Evolutionary conservation across 2,113 vertebrate species (phyloP), one percentile per base, ranked within the genome.

Genomic region (Electrona antarctica): DNA sequence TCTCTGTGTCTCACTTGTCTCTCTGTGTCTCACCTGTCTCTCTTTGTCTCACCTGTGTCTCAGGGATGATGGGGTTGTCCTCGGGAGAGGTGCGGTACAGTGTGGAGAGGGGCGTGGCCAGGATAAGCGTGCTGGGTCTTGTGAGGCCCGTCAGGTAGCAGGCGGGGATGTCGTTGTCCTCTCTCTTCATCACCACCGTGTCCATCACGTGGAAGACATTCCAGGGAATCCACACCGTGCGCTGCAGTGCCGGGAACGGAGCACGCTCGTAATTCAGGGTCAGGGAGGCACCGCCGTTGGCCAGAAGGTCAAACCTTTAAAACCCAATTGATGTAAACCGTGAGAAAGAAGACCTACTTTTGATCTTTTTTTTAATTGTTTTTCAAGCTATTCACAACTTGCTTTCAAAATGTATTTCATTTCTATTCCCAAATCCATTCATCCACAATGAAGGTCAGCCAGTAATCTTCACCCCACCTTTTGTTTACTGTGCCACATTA

Each of bases 11-110:
- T 82, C 93, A 98, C 98, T n/a, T n/a, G n/a, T n/a, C n/a, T n/a
- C n/a, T n/a, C 98, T 99, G 98, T 51, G 97, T 99, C 87, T 99
- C 98, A 0, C n/a, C n/a, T n/a, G n/a, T n/a, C n/a, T n/a, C n/a
- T n/a, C n/a, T n/a, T n/a, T n/a, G 45, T 49, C 84, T 82, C 93
- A 98, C 98, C 98, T 99, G 98, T 51, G 97, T 99, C 87, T 99
- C 98, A 0, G 98, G 98, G 84, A 99, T 95, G 87, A 99, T 88
- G 58, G 98, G 96, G 60, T 95, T 98, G 82, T 98, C 95, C 84
- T 98, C 96, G 1, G 96, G 94, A 71, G 96, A 95, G 47, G 95
- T 96, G 86, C 97, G 94, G 78, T 97, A 99, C 54, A 99, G 93
- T 6, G 96, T 98, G 62, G 97, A 99, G 64, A 99, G 91, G 41